Conservation (phyloP, 2,888 invertebrate species). For the Andricus curvator region DNA sequence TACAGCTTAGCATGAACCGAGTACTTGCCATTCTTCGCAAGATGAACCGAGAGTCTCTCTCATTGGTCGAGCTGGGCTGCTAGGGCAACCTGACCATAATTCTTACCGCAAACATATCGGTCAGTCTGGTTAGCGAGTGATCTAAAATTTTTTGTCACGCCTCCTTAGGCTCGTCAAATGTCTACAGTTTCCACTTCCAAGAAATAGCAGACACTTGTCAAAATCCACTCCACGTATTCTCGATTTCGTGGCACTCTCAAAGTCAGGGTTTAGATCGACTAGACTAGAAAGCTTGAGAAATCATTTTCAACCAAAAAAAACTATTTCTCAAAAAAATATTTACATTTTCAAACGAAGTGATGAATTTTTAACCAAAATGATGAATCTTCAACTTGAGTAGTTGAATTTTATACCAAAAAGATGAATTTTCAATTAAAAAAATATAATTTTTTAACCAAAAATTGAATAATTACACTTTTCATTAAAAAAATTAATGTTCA, state of each 20-base stretch:
- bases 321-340: no score
- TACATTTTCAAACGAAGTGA: no score
- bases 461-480: no score
- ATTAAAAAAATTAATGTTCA: no score
- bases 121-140: conserved; percentile 63
- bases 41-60: conserved; percentile 54
- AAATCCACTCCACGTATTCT: conserved; percentile 13
- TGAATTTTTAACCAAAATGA: no score
- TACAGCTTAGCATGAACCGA: conserved; percentile 66
- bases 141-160: conserved; percentile 59
- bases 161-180: conserved; percentile 16
- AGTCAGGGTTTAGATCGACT: no score
- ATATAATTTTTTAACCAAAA: no score
- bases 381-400: no score
- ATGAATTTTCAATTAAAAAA: not conserved
- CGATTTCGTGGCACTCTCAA: not conserved
- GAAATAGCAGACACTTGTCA: conserved; percentile 34
- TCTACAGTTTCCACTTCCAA: conserved; percentile 15
- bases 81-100: conserved; percentile 60
- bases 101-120: conserved; percentile 63
- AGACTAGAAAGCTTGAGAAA: no score
- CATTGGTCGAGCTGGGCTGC: conserved; percentile 49
- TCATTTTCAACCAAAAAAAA: no score
- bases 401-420: no score
- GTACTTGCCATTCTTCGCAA: conserved; percentile 42